phyloP scores from a whole-genome alignment of 2,797 vertebrate species.

The Xerus rutilus region DNA sequence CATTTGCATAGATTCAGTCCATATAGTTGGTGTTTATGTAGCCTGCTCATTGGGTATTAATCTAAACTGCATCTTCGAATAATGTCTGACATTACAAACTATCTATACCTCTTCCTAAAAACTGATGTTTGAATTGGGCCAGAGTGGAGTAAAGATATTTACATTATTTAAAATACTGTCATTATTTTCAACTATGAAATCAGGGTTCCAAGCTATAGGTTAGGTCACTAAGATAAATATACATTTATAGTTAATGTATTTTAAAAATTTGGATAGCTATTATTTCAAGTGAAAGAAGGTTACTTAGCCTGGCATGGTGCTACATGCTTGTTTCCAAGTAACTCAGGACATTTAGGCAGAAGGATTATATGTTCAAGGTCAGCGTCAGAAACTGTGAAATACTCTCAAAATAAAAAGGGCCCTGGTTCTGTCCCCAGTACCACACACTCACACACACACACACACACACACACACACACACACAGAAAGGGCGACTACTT shows the following conservation, averaged over 20 bases:
- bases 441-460: no score
- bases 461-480: no score
- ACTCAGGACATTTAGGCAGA: no score
- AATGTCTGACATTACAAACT: neutral
- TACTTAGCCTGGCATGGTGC: no score
- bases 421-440: no score
- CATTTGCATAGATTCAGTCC: neutral
- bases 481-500: neutral
- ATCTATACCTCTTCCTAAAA: neutral
- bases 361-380: no score
- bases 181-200: neutral
- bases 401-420: no score
- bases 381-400: no score
- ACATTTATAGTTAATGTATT: neutral
- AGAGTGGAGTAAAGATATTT: neutral
- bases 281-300: neutral
- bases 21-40: neutral
- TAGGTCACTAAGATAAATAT: neutral
- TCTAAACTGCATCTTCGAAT: neutral
- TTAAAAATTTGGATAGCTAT: constrained; percentile 1
- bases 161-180: neutral
- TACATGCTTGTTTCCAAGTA: no score
- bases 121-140: neutral
- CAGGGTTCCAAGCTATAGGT: neutral
- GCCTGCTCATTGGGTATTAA: neutral